Percentiles rank a stretch among this genome's conserved stretches.
These are phyloP conservation scores for Choloepus didactylus DNA, from an alignment of 2,797 vertebrate genomes.

Conservation along the genomic window DNA sequence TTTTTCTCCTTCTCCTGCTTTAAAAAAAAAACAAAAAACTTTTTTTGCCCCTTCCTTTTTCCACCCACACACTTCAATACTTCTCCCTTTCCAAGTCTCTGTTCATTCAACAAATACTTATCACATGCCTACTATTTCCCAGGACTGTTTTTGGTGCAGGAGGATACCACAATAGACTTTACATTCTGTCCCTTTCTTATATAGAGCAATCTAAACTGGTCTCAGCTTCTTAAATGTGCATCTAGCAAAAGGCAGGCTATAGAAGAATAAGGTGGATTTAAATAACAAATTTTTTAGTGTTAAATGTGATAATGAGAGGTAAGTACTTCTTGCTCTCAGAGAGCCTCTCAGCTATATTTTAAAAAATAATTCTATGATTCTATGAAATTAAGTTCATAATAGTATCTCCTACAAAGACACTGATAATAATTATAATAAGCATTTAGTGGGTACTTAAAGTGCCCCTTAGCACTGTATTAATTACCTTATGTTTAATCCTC, in stretches of 20 bases:
- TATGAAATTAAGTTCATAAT: background rate
- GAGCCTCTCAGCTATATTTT: background rate
- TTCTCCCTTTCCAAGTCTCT: background rate
- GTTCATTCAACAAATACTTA: constrained; percentile 9
- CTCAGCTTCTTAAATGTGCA: background rate
- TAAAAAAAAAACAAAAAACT: background rate
- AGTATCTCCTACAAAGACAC: constrained; percentile 32
- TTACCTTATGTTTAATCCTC: background rate
- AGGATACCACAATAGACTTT: background rate
- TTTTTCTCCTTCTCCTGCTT: background rate
- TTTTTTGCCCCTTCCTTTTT: background rate
- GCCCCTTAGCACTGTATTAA: background rate
- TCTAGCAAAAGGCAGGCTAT: background rate
- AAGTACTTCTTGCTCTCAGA: background rate
- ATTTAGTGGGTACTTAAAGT: background rate
- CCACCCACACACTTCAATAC: background rate
- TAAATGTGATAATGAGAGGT: background rate
- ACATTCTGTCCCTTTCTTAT: background rate
- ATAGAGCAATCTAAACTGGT: background rate
- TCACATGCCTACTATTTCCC: background rate
- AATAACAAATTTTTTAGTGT: background rate
- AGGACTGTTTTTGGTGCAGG: background rate
- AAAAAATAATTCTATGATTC: background rate
- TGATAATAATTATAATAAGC: background rate
- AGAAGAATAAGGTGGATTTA: background rate